These are phyloP conservation scores for Galemys pyrenaicus DNA, from an alignment of 2,113 vertebrate genomes.

Conservation along the genomic window DNA sequence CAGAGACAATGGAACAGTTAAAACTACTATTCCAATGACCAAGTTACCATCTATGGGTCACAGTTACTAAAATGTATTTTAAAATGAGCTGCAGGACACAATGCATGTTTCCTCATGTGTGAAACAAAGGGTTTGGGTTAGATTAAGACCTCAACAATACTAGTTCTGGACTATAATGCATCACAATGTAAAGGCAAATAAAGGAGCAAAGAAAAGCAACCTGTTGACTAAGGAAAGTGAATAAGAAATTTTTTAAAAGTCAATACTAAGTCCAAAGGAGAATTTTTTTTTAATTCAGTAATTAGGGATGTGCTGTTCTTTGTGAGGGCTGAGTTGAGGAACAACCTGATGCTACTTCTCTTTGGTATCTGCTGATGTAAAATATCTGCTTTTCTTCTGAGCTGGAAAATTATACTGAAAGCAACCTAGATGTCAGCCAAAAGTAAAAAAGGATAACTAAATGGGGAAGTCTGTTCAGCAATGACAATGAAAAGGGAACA, in stretches of 20 bases:
- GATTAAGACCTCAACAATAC: background rate
- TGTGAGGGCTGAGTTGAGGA: background rate
- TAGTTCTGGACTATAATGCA: background rate
- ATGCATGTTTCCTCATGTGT: background rate
- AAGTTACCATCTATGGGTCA: conserved; percentile 25
- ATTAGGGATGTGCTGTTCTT: background rate
- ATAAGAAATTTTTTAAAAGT: conserved; percentile 30
- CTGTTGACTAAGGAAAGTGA: background rate
- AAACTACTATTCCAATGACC: conserved; percentile 44
- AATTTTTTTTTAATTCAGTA: background rate
- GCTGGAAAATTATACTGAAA: background rate
- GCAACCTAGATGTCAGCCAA: background rate
- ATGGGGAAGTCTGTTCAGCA: background rate
- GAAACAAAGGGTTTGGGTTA: background rate
- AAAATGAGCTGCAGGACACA: conserved; percentile 38
- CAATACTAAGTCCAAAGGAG: background rate
- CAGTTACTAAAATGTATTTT: conserved; percentile 34
- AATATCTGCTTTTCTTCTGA: background rate
- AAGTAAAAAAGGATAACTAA: background rate
- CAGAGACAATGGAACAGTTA: conserved; percentile 55
- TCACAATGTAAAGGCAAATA: background rate
- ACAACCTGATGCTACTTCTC: background rate
- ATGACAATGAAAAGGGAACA: background rate
- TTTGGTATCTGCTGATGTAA: background rate
- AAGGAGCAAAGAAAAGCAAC: conserved; percentile 42